Evolutionary conservation across 2,888 invertebrate genomes (phyloP).

Genomic region (Lepidocyrtinus sp.): DNA sequence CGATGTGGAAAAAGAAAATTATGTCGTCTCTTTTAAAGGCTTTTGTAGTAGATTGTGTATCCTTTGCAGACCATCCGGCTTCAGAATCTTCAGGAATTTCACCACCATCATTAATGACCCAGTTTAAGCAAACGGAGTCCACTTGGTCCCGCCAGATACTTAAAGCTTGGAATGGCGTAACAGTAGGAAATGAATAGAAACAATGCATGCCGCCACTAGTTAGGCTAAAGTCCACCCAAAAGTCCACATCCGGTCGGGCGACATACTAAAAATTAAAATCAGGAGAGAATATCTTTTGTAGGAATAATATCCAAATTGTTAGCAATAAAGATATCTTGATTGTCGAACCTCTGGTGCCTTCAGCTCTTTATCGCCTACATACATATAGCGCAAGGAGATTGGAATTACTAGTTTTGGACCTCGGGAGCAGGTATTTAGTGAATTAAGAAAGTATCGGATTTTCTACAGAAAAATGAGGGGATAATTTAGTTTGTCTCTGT

Average conservation of each 20-base stretch:
- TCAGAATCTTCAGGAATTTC: background rate
- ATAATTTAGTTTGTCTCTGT: no score
- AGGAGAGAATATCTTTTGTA: conserved; percentile 1
- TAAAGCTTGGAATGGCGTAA: conserved; percentile 13
- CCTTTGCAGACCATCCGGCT: background rate
- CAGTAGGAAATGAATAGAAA: conserved; percentile 27
- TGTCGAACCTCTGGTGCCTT: conserved; percentile 31
- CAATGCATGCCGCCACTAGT: conserved; percentile 40
- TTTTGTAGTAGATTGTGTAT: conserved; percentile 17
- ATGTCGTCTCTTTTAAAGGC: conserved; percentile 26
- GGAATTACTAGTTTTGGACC: conserved; percentile 32
- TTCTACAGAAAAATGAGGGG: conserved; percentile 24
- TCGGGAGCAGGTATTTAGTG: conserved; percentile 28
- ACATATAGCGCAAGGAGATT: conserved; percentile 32
- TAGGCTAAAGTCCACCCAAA: conserved; percentile 56
- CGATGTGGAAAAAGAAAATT: conserved; percentile 44
- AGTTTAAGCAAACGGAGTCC: conserved; percentile 52
- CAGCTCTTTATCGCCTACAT: conserved; percentile 33
- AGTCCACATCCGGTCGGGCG: background rate
- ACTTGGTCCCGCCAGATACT: conserved; percentile 42
- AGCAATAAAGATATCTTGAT: no score
- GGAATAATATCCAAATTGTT: background rate
- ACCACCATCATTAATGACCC: conserved; percentile 33
- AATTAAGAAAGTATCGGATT: conserved; percentile 40
- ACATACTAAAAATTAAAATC: background rate